Conservation (phyloP, 2,888 invertebrate genomes). For the Drosophila suboccidentalis region DNA sequence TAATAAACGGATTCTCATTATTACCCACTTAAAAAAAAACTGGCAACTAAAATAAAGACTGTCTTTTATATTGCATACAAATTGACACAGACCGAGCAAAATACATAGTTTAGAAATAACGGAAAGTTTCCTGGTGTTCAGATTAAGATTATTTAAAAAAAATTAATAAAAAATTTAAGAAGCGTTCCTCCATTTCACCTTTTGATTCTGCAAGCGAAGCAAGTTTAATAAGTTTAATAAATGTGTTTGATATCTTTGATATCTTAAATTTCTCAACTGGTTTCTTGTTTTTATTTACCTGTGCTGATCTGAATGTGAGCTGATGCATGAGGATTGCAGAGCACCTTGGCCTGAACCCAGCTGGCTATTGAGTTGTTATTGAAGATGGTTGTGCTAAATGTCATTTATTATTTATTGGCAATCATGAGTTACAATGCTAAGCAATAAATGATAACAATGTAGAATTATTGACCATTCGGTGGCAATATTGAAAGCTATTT, state of each 20-base stretch:
- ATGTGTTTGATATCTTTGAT: background rate
- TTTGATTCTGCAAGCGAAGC: too few relatives aligned
- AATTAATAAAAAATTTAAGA: too few relatives aligned
- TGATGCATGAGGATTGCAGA: conserved; percentile 41
- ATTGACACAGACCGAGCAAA: too few relatives aligned
- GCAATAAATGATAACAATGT: conserved; percentile 43
- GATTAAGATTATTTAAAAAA: too few relatives aligned
- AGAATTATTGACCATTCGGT: conserved; percentile 35
- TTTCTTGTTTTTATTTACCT: conserved; percentile 6
- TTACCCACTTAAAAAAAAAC: too few relatives aligned
- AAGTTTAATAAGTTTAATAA: background rate
- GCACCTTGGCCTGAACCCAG: conserved; percentile 33
- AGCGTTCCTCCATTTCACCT: too few relatives aligned
- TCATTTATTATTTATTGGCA: conserved; percentile 70
- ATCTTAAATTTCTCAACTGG: conserved; percentile 27
- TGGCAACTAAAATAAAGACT: too few relatives aligned
- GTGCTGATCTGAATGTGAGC: conserved; percentile 20
- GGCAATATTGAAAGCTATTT: conserved; percentile 55
- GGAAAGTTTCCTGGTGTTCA: too few relatives aligned
- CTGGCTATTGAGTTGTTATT: conserved; percentile 8
- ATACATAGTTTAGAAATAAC: too few relatives aligned
- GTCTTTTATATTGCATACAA: too few relatives aligned
- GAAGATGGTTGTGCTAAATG: conserved; percentile 47
- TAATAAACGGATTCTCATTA: too few relatives aligned
- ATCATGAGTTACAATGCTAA: conserved; percentile 41